phyloP scores from a whole-genome alignment of 2,888 invertebrate genomes.

The Caenorhabditis zanzibari region DNA sequence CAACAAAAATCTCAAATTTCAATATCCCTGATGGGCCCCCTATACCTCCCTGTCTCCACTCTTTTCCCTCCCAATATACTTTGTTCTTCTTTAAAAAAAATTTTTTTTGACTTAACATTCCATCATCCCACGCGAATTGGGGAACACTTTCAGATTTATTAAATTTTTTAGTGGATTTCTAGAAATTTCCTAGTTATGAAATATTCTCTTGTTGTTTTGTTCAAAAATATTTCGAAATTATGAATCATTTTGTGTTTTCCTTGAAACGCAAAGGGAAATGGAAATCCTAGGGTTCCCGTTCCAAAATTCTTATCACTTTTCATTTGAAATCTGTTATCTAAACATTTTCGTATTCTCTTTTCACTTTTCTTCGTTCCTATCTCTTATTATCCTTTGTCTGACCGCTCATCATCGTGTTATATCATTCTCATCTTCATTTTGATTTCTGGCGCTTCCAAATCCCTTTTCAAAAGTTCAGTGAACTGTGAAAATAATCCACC shows the following conservation, averaged over 20 bases:
- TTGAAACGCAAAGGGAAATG: not conserved
- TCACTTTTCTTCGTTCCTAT: not conserved
- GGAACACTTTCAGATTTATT: no score
- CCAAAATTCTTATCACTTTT: conserved; percentile 30
- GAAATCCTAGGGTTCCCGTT: not conserved
- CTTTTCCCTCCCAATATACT: not conserved
- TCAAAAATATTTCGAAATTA: conserved; percentile 1
- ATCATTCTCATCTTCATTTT: conserved; percentile 19
- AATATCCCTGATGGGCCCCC: conserved; percentile 14
- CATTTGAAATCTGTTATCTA: conserved; percentile 46
- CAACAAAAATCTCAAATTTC: conserved; percentile 25
- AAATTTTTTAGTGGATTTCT: not conserved
- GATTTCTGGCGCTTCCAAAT: not conserved
- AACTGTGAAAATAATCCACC: conserved; percentile 52
- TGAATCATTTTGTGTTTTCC: not conserved
- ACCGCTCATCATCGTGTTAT: conserved; percentile 34
- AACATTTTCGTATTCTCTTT: conserved; percentile 32
- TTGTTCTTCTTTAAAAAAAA: conserved; percentile 12
- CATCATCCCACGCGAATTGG: not conserved
- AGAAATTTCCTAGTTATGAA: conserved; percentile 8
- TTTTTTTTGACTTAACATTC: not conserved
- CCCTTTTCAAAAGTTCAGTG: conserved; percentile 48
- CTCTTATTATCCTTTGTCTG: conserved; percentile 29
- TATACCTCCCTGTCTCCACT: conserved; percentile 1
- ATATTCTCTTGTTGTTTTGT: conserved; percentile 1